phyloP scores from a whole-genome alignment of 2,888 invertebrate species.

The Galerucella calmariensis region DNA sequence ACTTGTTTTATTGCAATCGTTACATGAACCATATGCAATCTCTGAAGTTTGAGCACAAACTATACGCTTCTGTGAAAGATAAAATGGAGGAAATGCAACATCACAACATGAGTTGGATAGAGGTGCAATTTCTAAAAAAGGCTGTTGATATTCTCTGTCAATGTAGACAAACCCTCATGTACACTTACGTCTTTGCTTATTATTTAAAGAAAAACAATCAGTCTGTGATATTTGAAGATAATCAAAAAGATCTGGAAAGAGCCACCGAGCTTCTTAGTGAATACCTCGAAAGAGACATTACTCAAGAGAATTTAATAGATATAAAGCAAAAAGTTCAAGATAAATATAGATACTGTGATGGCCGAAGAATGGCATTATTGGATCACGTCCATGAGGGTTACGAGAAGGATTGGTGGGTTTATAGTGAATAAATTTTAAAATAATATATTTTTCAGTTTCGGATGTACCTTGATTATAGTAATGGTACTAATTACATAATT shows the following conservation, averaged over 20 bases:
- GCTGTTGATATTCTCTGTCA: slow-evolving; percentile 97
- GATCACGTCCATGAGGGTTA: slow-evolving; percentile 99
- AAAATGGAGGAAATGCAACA: slow-evolving; percentile 99
- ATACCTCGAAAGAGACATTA: slow-evolving; percentile 97
- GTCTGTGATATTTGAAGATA: slow-evolving; percentile 98
- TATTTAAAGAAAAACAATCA: slow-evolving; percentile 98
- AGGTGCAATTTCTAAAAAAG: slow-evolving; percentile 98
- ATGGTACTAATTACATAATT: slow-evolving; percentile 39
- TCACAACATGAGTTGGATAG: slow-evolving; percentile 99
- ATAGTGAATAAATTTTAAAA: slow-evolving; percentile 76
- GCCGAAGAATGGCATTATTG: slow-evolving; percentile 91
- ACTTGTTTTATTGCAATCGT: slow-evolving; percentile 93
- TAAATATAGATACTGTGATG: slow-evolving; percentile 98
- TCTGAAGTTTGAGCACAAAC: slow-evolving; percentile 96
- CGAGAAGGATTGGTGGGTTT: slow-evolving; percentile 98
- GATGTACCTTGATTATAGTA: slow-evolving; percentile 37
- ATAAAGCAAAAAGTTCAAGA: slow-evolving; percentile 99
- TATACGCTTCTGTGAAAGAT: slow-evolving; percentile 94
- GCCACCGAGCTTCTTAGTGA: slow-evolving; percentile 99
- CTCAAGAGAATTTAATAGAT: slow-evolving; percentile 94
- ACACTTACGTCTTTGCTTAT: slow-evolving; percentile 99
- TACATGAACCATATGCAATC: slow-evolving; percentile 99
- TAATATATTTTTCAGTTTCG: slow-evolving; percentile 26
- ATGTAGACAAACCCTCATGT: slow-evolving; percentile 98
- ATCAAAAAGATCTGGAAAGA: slow-evolving; percentile 97